Percentiles rank a stretch among this genome's conserved stretches.
phyloP scores from a whole-genome alignment of 2,888 invertebrate species.

The Coelinius sp. region DNA sequence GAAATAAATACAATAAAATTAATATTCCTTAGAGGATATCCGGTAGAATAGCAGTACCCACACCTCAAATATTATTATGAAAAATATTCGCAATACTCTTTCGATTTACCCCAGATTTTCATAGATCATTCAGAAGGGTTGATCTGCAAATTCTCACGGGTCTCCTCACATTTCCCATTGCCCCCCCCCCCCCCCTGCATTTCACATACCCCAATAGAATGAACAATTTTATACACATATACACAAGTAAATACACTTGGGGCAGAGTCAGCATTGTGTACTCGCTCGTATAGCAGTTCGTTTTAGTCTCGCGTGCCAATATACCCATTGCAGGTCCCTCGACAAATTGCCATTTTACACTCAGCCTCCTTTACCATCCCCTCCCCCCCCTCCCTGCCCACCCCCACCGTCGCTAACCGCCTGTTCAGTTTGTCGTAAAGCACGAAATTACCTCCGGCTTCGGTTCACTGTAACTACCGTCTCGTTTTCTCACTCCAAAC shows the following conservation, averaged over 20 bases:
- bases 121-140: too few species aligned
- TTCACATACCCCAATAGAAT: slow-evolving; percentile 2
- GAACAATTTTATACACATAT: background rate
- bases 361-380: slow-evolving; percentile 14
- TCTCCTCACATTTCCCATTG: slow-evolving; percentile 12
- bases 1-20: too few species aligned
- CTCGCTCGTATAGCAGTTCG: slow-evolving; percentile 30
- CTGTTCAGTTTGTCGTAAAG: slow-evolving; percentile 3
- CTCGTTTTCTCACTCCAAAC: slow-evolving; percentile 11
- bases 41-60: too few species aligned
- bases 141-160: background rate
- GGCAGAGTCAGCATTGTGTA: slow-evolving; percentile 29
- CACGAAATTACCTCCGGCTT: slow-evolving; percentile 8
- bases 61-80: too few species aligned
- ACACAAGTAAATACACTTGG: slow-evolving; percentile 9
- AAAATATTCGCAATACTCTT: too few species aligned
- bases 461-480: slow-evolving; percentile 3
- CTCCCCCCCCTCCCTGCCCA: slow-evolving; percentile 15
- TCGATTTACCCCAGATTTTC: too few species aligned
- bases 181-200: slow-evolving; percentile 25
- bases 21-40: too few species aligned
- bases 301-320: slow-evolving; percentile 37
- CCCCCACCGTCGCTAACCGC: background rate
- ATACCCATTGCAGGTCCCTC: slow-evolving; percentile 24
- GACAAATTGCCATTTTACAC: slow-evolving; percentile 45